Conservation (phyloP, 2,797 vertebrate genomes). For the Hippopotamyrus pictus region DNA sequence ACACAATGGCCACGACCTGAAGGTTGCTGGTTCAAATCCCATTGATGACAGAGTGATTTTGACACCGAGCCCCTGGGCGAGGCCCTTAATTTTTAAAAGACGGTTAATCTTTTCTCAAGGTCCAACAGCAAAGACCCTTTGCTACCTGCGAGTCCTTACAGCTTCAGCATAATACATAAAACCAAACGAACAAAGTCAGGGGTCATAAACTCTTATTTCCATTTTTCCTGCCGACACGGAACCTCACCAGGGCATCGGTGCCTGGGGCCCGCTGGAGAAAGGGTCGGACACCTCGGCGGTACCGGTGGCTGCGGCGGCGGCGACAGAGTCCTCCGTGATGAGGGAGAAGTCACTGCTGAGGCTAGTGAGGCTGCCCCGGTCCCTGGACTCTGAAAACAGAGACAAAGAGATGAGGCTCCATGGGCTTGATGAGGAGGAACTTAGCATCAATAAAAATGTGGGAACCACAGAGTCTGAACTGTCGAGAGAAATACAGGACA, state of each 20-base stretch:
- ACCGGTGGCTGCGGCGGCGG: constrained; percentile 65
- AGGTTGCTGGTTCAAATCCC: neutral
- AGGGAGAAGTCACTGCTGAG: constrained; percentile 92
- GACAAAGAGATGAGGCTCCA: neutral
- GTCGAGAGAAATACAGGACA: neutral
- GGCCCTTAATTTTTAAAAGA: neutral
- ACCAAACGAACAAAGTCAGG: neutral
- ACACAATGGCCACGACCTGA: neutral
- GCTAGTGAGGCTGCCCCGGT: constrained; percentile 88
- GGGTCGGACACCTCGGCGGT: constrained; percentile 74
- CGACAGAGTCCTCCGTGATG: constrained; percentile 78
- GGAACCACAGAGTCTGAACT: neutral
- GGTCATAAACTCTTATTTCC: neutral
- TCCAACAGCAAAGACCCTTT: neutral
- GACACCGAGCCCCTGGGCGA: neutral
- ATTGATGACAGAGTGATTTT: neutral
- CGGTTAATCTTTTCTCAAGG: neutral
- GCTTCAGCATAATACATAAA: neutral
- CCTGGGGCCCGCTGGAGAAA: constrained; percentile 64
- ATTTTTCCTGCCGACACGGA: neutral
- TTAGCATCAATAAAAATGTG: neutral
- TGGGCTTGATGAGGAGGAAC: neutral
- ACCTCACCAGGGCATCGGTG: constrained; percentile 60
- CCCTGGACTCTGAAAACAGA: constrained; percentile 67
- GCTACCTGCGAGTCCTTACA: neutral